Evolutionary conservation across 2,888 invertebrate species (phyloP), one percentile per base, ranked within the genome.

Genomic region (Sminthurides aquaticus): DNA sequence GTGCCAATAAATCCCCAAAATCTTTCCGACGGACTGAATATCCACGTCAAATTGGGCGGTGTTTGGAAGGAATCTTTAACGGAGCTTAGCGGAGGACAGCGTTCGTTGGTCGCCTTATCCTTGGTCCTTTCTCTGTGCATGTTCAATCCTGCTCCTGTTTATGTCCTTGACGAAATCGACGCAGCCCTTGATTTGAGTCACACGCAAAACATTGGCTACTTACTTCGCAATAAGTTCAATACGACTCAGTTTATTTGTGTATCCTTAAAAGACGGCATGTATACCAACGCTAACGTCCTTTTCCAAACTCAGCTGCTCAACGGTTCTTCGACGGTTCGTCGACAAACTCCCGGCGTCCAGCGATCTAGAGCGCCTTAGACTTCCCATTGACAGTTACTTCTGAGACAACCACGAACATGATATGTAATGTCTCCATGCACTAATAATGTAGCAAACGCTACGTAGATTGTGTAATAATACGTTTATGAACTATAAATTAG

Each of bases 81-180:
- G 66, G 99, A 99, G 82, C 83, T 99, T 73, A 96, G 96, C 68
- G 99, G 99, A 67, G 99, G 98, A 0, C 96, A 97, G 80, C 85
- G 94, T 74, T 95, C 98, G 8, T 83, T 99, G 67, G 96, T 98
- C 55, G 98, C 99, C 1, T 83, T 99, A 62, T 95, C 98, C 0
- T 84, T 99, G 66, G 94, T 99, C 75, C 84, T 99, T 75, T 91
- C 98, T 52, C 91, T 99, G 90, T 79, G 98, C 76, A 85, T 92
- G 75, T 99, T 95, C 82, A 94, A 95, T 78, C 98, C 99, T 2
- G 99, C 99, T 27, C 99, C 99, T 5, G 84, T 99, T 20, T 99
- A 99, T 80, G 96, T 99, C 79, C 84, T 99, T 76, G 99, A 99
- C 79, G 99, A 99, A 82, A 95, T 99, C 60, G 99, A 99, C 79